Evolutionary conservation across 2,113 vertebrate genomes (phyloP).

Genomic region (Labrus mixtus): DNA sequence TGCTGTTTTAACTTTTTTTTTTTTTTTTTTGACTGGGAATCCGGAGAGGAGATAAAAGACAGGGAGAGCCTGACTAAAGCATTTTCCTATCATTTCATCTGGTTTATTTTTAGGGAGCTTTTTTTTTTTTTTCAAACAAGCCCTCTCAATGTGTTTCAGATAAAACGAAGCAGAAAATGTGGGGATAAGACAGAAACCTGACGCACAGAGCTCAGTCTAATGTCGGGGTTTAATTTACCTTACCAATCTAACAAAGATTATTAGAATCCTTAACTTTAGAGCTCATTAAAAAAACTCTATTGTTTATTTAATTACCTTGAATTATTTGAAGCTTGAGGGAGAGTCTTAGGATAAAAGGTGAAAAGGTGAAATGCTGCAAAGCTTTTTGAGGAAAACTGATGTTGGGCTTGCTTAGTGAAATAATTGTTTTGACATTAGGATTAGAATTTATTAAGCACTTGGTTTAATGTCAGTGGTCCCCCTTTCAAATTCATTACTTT

Average conservation of each 20-base stretch:
- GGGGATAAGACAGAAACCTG: background rate
- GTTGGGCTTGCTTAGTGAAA: background rate
- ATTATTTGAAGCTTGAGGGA: too few relatives aligned
- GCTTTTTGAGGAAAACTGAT: background rate
- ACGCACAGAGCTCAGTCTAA: background rate
- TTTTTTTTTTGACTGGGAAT: background rate
- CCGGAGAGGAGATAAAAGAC: conserved; percentile 13
- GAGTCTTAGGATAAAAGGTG: too few relatives aligned
- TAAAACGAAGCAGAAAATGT: background rate
- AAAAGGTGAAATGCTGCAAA: background rate
- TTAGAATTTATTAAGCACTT: too few relatives aligned
- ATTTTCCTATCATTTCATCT: background rate
- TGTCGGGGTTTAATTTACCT: background rate
- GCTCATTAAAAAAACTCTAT: too few relatives aligned
- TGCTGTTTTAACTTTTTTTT: background rate
- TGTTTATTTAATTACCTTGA: too few relatives aligned
- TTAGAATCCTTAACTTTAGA: background rate
- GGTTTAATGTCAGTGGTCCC: too few relatives aligned
- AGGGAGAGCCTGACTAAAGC: background rate
- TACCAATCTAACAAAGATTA: background rate
- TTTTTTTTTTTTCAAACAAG: background rate
- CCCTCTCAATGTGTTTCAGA: conserved; percentile 6
- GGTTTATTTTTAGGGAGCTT: conserved; percentile 48
- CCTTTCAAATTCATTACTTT: background rate
- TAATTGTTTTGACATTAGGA: too few relatives aligned